Evolutionary conservation across 1,140 invertebrate genomes (phyloP).

Genomic region (Drosophila rhopaloa): DNA sequence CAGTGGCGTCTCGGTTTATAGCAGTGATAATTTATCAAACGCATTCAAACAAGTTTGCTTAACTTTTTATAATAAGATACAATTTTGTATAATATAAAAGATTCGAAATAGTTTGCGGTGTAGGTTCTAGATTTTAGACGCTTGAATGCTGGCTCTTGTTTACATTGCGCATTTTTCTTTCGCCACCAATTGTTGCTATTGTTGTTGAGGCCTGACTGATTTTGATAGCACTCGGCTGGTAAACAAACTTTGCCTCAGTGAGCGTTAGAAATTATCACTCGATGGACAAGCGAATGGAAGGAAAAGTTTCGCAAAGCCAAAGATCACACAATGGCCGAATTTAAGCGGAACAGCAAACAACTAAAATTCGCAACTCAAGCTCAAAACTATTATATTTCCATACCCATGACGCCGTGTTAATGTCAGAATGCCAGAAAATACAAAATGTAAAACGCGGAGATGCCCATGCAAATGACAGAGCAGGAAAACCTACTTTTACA

Average conservation of each 20-base stretch:
- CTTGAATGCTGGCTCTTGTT: conserved; percentile 63
- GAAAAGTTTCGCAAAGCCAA: conserved; percentile 24
- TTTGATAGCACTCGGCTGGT: conserved; percentile 65
- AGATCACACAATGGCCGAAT: conserved; percentile 22
- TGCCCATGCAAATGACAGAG: conserved; percentile 4
- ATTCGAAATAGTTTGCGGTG: not conserved
- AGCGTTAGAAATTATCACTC: conserved; percentile 73
- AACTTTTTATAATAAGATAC: no score
- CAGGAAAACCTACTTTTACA: conserved; percentile 1
- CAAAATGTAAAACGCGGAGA: conserved; percentile 1
- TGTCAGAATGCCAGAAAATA: conserved; percentile 19
- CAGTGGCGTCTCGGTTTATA: no score
- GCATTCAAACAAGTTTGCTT: no score
- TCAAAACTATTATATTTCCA: conserved; percentile 20
- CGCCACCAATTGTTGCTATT: conserved; percentile 57
- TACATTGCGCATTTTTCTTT: conserved; percentile 71
- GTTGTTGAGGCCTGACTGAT: conserved; percentile 58
- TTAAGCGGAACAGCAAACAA: conserved; percentile 23
- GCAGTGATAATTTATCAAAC: no score
- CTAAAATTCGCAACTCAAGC: conserved; percentile 16
- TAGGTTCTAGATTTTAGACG: conserved; percentile 19
- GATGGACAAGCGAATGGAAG: conserved; percentile 7
- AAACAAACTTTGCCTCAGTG: conserved; percentile 66
- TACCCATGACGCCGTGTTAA: conserved; percentile 16
- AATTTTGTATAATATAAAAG: no score